Percentiles rank a stretch among this genome's conserved stretches.
phyloP scores from a whole-genome alignment of 2,797 vertebrate species.

The Odontamblyopus lacepedii region DNA sequence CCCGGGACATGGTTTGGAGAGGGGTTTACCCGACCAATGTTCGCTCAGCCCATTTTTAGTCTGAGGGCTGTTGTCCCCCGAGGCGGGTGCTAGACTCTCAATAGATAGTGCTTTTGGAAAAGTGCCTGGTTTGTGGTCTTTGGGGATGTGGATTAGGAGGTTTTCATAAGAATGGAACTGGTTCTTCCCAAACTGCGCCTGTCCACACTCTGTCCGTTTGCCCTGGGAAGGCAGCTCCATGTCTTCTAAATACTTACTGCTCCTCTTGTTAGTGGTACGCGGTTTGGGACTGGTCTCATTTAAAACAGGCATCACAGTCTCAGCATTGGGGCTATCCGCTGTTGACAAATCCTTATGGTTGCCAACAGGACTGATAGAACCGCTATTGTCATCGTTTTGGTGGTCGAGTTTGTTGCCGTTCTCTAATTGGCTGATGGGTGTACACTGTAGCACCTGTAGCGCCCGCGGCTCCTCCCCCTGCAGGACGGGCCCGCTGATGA shows the following conservation, averaged over 20 bases:
- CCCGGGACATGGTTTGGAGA: conserved; percentile 70
- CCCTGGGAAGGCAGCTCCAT: conserved; percentile 84
- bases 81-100: conserved; percentile 88
- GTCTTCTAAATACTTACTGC: conserved; percentile 94
- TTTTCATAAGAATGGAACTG: conserved; percentile 94
- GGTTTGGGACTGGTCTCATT: conserved; percentile 73
- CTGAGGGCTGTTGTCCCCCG: conserved; percentile 65
- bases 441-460: conserved; percentile 83
- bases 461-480: conserved; percentile 85
- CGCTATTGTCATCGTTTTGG: conserved; percentile 35
- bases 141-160: conserved; percentile 92
- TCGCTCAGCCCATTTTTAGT: conserved; percentile 56
- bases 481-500: conserved; percentile 87
- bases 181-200: conserved; percentile 75
- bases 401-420: conserved; percentile 49
- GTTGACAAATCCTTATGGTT: conserved; percentile 69
- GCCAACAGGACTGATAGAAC: conserved; percentile 59
- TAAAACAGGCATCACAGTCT: conserved; percentile 42
- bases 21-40: conserved; percentile 48
- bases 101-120: conserved; percentile 98
- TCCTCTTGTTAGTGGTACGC: conserved; percentile 83
- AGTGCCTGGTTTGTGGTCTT: conserved; percentile 97
- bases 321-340: conserved; percentile 68
- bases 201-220: conserved; percentile 71
- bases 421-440: conserved; percentile 85